Evolutionary conservation across 2,888 invertebrate genomes (phyloP), one percentile per base, ranked within the genome.

Genomic region (Melipona bicolor): DNA sequence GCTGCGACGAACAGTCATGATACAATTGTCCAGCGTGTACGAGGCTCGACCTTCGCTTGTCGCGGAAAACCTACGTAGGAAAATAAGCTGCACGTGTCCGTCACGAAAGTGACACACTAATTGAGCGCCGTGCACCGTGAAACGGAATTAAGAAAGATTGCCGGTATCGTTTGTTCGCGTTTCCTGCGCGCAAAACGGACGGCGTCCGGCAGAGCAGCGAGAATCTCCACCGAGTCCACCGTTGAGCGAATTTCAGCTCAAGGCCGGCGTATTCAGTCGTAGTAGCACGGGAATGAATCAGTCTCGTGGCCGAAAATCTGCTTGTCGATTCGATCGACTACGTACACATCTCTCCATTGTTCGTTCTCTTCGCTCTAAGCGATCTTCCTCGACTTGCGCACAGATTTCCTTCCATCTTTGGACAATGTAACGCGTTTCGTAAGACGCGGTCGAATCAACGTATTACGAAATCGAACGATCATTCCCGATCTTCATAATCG

Each of bases 101-200:
- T 76, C 76, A 75, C 81, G 84, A 85, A 79, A 76, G 65, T 52
- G 73, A 67, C 72, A 71, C 77, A 65, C 52, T 85, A 83, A 79
- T 83, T 82, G 76, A 70, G 62, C 32, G 21, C 6, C 64, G n/a
- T 43, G 62, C n/a, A 27, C 50, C 73, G 77, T 4, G 74, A 50
- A 75, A 73, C 52, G 62, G 69, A 76, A 83, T 83, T 79, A 73
- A 72, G 83, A 76, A 65, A 78, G 67, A 83, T 82, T 83, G 68
- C 81, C 68, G 49, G 67, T 72, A 72, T 80, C 74, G 68, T 56
- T 74, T 65, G 21, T 11, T 6, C 56, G 56, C 36, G 54, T 56
- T 73, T 74, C 50, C 74, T 79, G 70, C 32, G 54, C 49, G 24
- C 17, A 50, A n/a, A 19, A 43, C 19, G 13, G 43, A 19, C 24